Evolutionary conservation across 2,113 vertebrate genomes (phyloP).

Genomic region (Nematolebias whitei): DNA sequence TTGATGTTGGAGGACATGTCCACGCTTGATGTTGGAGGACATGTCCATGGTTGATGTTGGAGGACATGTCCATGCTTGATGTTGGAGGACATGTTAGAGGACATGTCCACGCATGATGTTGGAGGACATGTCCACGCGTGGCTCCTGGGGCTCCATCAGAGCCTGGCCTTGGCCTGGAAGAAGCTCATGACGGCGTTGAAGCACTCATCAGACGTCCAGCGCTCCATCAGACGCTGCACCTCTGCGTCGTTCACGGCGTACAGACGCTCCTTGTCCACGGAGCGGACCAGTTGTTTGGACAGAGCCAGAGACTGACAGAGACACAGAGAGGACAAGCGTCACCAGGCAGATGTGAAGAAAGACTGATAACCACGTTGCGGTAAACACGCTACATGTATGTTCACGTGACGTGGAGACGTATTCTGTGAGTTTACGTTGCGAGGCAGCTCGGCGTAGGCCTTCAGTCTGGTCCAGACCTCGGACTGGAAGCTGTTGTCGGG

Average conservation of each 20-base stretch:
- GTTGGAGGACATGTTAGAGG: no score
- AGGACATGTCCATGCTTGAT: no score
- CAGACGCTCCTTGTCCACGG: slow-evolving; percentile 83
- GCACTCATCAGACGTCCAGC: slow-evolving; percentile 88
- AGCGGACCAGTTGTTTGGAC: slow-evolving; percentile 88
- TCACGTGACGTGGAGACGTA: background rate
- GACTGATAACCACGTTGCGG: no score
- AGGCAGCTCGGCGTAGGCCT: slow-evolving; percentile 84
- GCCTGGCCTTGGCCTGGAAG: slow-evolving; percentile 85
- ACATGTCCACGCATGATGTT: no score
- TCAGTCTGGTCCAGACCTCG: slow-evolving; percentile 88
- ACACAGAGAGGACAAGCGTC: background rate
- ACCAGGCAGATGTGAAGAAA: no score
- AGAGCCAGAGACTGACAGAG: slow-evolving; percentile 80
- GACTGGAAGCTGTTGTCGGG: slow-evolving; percentile 87
- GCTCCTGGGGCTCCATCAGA: slow-evolving; percentile 57
- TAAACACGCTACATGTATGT: no score
- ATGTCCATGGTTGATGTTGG: no score
- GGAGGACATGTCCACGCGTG: no score
- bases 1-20: no score
- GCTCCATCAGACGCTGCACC: slow-evolving; percentile 78
- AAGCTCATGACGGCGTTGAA: slow-evolving; percentile 84
- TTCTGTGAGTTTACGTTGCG: slow-evolving; percentile 79
- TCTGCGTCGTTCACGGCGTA: slow-evolving; percentile 83
- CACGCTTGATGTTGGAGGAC: no score